phyloP scores from a whole-genome alignment of 2,888 invertebrate species.

The Drosophila histrio region DNA sequence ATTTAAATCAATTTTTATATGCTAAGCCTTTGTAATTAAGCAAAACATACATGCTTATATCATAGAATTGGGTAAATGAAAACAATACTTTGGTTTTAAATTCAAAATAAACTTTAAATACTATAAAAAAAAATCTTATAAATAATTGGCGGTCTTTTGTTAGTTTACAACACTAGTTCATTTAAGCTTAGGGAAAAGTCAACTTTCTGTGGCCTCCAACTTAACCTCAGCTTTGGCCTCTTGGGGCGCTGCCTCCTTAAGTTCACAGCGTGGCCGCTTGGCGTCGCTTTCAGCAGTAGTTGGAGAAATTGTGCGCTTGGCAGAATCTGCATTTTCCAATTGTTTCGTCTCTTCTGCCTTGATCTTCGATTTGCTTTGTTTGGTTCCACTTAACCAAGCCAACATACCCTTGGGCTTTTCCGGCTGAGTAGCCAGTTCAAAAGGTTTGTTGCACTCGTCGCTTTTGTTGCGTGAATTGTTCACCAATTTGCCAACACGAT shows the following conservation, averaged over 20 bases:
- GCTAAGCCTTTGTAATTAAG: constrained; percentile 66
- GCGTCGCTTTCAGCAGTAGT: constrained; percentile 30
- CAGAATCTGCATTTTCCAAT: background rate
- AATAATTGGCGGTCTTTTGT: background rate
- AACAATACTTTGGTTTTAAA: constrained; percentile 64
- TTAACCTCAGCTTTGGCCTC: constrained; percentile 20
- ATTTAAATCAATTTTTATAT: constrained; percentile 62
- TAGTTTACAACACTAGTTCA: background rate
- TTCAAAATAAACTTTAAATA: constrained; percentile 68
- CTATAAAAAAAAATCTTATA: constrained; percentile 6
- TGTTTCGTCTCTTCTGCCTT: constrained; percentile 4
- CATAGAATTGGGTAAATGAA: constrained; percentile 51
- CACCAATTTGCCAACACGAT: constrained; percentile 89
- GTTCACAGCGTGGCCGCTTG: constrained; percentile 51
- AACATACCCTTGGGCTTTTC: constrained; percentile 71
- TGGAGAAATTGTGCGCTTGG: constrained; percentile 37
- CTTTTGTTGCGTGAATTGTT: constrained; percentile 90
- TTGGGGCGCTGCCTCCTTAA: constrained; percentile 2
- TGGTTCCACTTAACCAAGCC: constrained; percentile 75
- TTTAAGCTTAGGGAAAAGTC: background rate
- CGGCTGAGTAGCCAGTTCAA: constrained; percentile 66
- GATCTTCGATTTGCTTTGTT: constrained; percentile 27
- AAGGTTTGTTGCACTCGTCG: constrained; percentile 86
- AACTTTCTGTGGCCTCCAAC: constrained; percentile 8
- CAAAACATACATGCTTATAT: constrained; percentile 33